Evolutionary conservation across 2,113 vertebrate genomes (phyloP), one percentile per base, ranked within the genome.

Genomic region (Dromaius novaehollandiae): DNA sequence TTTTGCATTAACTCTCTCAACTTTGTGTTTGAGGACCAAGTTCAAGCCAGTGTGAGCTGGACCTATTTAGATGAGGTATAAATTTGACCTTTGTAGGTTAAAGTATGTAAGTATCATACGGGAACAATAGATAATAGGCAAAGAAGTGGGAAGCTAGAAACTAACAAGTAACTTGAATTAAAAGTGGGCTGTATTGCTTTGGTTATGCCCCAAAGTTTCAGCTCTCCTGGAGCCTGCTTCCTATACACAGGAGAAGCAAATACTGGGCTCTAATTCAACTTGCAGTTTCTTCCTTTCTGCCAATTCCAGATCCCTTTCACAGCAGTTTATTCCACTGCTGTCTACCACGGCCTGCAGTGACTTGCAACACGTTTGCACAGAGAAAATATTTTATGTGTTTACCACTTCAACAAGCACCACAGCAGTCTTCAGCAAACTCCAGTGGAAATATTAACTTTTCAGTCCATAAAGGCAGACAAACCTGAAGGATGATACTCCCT

Each of bases 171-270:
- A 6, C 56, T n/a, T 66, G 20, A 75, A 88, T 83, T 81, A 8
- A 77, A 78, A 86, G 73, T 36, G 44, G 50, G 42, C 8, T 0
- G 0, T 46, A 48, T 11, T n/a, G n/a, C 16, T 10, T 48, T 76
- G 32, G 9, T 30, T 82, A 24, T 50, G 25, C 21, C 64, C 40
- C 13, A 50, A 40, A 90, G 42, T 38, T 79, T 28, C 34, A 64
- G 25, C 46, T 50, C 36, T 48, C 26, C n/a, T 38, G 6, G n/a
- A 65, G 21, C 20, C 20, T 40, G 14, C n/a, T 24, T 14, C 11
- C 11, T 38, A 64, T 5, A 19, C 34, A 6, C 34, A 58, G 74
- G 38, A 76, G 30, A 34, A 44, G 38, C 30, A 44, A 34, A n/a
- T 25, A 44, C 3, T 2, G 15, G 28, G 13, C 44, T 40, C 28